phyloP scores from a whole-genome alignment of 2,113 vertebrate genomes.

The Prolemur simus region DNA sequence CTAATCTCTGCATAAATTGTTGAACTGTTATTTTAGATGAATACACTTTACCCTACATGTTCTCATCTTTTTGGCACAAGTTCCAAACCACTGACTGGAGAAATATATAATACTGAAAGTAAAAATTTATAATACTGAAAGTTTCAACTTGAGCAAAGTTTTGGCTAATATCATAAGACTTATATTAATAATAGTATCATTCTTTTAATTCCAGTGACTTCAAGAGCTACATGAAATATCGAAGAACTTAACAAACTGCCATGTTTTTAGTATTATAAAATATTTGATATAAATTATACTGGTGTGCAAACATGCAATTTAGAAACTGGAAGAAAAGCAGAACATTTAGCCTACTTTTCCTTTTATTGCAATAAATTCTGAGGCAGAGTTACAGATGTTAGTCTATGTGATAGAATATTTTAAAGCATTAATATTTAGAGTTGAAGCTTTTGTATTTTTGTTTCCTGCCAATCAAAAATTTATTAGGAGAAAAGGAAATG shows the following conservation, averaged over 20 bases:
- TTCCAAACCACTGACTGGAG: slow-evolving; percentile 59
- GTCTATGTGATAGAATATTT: background rate
- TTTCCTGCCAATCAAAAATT: background rate
- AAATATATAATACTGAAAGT: slow-evolving; percentile 68
- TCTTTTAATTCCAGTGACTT: slow-evolving; percentile 60
- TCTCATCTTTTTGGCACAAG: slow-evolving; percentile 55
- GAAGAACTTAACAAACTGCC: slow-evolving; percentile 50
- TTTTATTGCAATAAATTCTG: slow-evolving; percentile 8
- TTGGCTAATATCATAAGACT: slow-evolving; percentile 63
- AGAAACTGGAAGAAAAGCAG: slow-evolving; percentile 19
- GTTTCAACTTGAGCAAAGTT: slow-evolving; percentile 68
- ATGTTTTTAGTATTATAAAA: slow-evolving; percentile 17
- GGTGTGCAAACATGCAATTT: background rate
- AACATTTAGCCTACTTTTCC: background rate
- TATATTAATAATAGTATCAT: slow-evolving; percentile 51
- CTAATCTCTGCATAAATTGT: background rate
- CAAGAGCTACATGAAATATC: slow-evolving; percentile 21
- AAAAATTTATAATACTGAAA: slow-evolving; percentile 67
- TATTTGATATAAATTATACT: background rate
- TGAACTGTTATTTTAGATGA: slow-evolving; percentile 38
- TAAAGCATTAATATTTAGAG: background rate
- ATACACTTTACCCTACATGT: slow-evolving; percentile 42
- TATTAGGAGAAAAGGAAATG: background rate
- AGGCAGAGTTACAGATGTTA: background rate
- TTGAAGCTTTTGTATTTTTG: background rate